Base-by-base conservation (phyloP, 2,797 vertebrate species). In the Acanthiza pusilla region DNA sequence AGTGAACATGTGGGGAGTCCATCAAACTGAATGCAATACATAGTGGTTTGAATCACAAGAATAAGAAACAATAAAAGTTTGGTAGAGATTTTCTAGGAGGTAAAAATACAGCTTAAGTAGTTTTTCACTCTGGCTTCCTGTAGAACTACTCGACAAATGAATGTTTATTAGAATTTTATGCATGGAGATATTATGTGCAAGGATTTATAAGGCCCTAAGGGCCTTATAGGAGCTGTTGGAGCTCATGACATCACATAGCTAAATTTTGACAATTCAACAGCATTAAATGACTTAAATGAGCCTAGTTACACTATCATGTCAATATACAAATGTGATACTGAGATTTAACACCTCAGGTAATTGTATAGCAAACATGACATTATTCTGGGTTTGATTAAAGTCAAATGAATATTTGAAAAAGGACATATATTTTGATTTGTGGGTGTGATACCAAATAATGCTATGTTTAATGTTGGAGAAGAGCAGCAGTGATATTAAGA, bases 281-380 rank as follows among this genome's bases (percentile, higher is more conserved):
- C 32, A 42, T 57, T 63, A 55, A 62, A 54, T 51, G 0, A 66
- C 32, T 63, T 70, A 58, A 79, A 6, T 47, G 5, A 75, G 13
- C 5, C 15, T 17, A 43, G 30, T 45, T 63, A 38, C 13, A 36
- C 5, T 40, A 27, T 53, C 34, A 21, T 8, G 5, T n/a, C 12
- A 7, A 32, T 26, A 58, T 7, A 17, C 4, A 68, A 72, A 36
- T 0, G 0, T 55, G 34, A 50, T 25, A 34, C 17, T 29, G 21
- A 62, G 13, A 40, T 20, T 54, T 62, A 47, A 30, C 0, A 2
- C 3, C 11, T 70, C 54, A 63, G 10, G 8, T 42, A 43, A 25
- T 38, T 5, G 15, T 43, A 36, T 5, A 30, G 8, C 6, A 90
- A 72, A 43, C 4, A 43, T 2, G 1, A 78, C 48, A 63, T 51